phyloP scores from a whole-genome alignment of 2,113 vertebrate genomes.

The Bufo bufo region DNA sequence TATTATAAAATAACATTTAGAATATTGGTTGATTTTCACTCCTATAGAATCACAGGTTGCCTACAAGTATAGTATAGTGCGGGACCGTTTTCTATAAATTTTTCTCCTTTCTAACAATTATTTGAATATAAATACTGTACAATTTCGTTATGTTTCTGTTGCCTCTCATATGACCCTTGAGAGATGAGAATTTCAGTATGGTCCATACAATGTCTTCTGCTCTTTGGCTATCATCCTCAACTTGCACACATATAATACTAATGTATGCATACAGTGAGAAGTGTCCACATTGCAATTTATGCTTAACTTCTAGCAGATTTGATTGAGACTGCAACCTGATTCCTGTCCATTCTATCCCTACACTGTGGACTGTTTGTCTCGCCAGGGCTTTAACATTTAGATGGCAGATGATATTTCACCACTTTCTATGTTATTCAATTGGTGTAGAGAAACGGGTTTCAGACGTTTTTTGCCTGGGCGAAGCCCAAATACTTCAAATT shows the following conservation, averaged over 20 bases:
- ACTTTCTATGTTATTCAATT: constrained; percentile 24
- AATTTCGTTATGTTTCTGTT: background rate
- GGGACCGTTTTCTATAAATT: background rate
- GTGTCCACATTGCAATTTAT: constrained; percentile 21
- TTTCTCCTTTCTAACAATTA: background rate
- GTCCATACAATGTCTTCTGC: background rate
- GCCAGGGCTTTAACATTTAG: constrained; percentile 24
- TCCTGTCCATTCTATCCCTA: constrained; percentile 27
- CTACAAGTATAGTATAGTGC: background rate
- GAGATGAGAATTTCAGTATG: background rate
- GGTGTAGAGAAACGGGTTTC: background rate
- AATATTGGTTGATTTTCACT: too few species aligned
- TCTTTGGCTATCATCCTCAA: background rate
- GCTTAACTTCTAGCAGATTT: constrained; percentile 4
- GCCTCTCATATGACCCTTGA: background rate
- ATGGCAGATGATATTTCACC: constrained; percentile 17
- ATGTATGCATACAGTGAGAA: constrained; percentile 21
- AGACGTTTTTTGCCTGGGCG: too few species aligned
- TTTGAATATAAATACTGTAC: background rate
- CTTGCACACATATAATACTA: constrained; percentile 5
- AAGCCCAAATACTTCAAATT: too few species aligned
- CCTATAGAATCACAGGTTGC: background rate
- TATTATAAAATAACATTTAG: too few species aligned
- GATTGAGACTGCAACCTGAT: constrained; percentile 36
- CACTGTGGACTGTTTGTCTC: constrained; percentile 12